Evolutionary conservation across 2,888 invertebrate species (phyloP), one percentile per base, ranked within the genome.

Genomic region (Eupithecia vulgata): DNA sequence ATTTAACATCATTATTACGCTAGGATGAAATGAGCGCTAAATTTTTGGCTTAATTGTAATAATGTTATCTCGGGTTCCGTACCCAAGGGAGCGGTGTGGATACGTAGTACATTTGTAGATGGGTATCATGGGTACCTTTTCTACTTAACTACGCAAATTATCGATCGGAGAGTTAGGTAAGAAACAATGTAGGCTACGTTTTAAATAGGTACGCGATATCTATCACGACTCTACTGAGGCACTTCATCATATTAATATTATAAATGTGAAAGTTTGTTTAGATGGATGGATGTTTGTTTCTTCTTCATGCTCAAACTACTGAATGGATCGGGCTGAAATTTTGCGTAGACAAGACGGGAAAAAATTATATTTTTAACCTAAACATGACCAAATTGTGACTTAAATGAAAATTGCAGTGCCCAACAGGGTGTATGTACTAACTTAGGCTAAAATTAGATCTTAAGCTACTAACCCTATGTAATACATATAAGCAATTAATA

Each of bases 41-140:
- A 64, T 64, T 64, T 64, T 64, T 64, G 34, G 62, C 62, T 37
- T 64, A 64, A 64, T 35, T 35, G 62, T 57, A 35, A 68, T 68
- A 57, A 68, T 57, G 57, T 66, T 66, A 66, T 66, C 66, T 66
- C 42, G 66, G 48, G 62, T 67, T 64, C 35, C n/a, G 62, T 35
- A 64, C 62, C 62, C 62, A 6, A 35, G 34, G 34, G 62, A 35
- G 35, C 48, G 17, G 17, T 64, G 5, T 64, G 5, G 62, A 35
- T 64, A 57, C 57, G 8, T 57, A 52, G 17, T 52, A 10, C 52
- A n/a, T 52, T 52, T 52, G 52, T 52, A 21, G 52, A 52, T 52
- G 12, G 40, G 12, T 45, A 4, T 42, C 13, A 7, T 42, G 45
- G 17, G 6, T 42, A 21, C n/a, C 21, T 25, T 25, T 57, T 5